Percentiles rank a stretch among this genome's conserved stretches.
Conservation (phyloP, 2,888 invertebrate species). For the Cristatella mucedo region DNA sequence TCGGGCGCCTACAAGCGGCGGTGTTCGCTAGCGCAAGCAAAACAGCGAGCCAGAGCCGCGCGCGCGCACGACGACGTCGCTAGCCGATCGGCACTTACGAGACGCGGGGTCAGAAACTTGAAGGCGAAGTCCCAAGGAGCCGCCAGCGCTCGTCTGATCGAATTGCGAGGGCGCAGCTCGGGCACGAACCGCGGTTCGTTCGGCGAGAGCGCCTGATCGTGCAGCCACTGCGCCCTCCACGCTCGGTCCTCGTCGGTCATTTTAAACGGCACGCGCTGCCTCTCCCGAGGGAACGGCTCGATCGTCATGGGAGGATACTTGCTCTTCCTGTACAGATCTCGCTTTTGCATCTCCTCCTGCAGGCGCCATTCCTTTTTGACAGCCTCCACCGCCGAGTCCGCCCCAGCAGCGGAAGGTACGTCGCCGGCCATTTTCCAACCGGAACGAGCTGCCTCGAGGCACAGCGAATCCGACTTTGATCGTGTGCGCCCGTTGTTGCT, state of each 20-base stretch:
- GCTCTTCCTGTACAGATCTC: slow-evolving; percentile 13
- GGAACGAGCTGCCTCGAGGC: no score
- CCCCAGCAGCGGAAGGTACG: not conserved
- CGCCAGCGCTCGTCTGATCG: slow-evolving; percentile 19
- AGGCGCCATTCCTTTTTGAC: slow-evolving; percentile 4
- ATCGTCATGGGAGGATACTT: slow-evolving; percentile 28
- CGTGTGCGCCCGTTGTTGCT: no score
- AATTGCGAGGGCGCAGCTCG: slow-evolving; percentile 21
- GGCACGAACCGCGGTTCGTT: slow-evolving; percentile 25
- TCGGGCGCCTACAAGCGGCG: slow-evolving; percentile 18
- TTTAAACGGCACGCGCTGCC: slow-evolving; percentile 19
- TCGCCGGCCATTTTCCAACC: slow-evolving; percentile 7
- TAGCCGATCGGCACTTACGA: slow-evolving; percentile 17
- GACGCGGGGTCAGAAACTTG: slow-evolving; percentile 13
- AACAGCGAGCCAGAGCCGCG: no score
- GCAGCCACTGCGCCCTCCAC: slow-evolving; percentile 28
- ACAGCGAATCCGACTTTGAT: no score
- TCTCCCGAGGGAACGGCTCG: slow-evolving; percentile 25
- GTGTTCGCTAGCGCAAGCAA: no score
- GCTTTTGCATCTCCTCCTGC: not conserved
- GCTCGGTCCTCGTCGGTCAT: slow-evolving; percentile 30
- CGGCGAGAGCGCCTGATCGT: slow-evolving; percentile 27
- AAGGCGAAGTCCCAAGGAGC: slow-evolving; percentile 19
- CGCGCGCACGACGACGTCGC: no score
- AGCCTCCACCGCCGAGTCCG: not conserved